Percentiles rank a stretch among this genome's conserved stretches.
phyloP scores from a whole-genome alignment of 1,140 invertebrate species.

The Bombus sibiricus region DNA sequence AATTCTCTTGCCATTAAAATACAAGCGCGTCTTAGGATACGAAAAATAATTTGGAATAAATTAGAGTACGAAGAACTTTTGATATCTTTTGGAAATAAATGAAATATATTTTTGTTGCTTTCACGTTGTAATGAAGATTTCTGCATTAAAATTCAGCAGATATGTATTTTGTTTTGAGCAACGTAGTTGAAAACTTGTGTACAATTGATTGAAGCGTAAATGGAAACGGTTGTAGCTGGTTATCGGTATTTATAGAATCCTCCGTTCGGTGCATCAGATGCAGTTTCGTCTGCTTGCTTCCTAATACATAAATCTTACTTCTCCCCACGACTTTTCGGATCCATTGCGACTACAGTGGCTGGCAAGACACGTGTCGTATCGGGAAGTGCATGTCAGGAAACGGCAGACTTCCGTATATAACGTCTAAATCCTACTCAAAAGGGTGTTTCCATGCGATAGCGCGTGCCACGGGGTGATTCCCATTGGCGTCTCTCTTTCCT shows the following conservation, averaged over 20 bases:
- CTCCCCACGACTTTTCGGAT: constrained; percentile 29
- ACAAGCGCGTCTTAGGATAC: no score
- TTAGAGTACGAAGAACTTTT: no score
- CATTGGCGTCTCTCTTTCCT: constrained; percentile 47
- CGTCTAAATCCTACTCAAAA: constrained; percentile 61
- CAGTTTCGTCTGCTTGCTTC: constrained; percentile 37
- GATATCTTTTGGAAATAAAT: no score
- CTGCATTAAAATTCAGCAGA: not conserved
- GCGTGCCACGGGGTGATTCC: constrained; percentile 66
- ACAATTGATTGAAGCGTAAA: not conserved
- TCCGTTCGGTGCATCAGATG: constrained; percentile 18
- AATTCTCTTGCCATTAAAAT: no score
- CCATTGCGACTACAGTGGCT: constrained; percentile 61
- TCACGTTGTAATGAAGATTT: no score
- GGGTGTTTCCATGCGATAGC: constrained; percentile 56
- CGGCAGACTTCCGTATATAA: constrained; percentile 57
- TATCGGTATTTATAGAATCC: constrained; percentile 23
- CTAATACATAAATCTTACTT: not conserved
- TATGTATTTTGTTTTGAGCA: not conserved
- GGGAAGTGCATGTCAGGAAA: constrained; percentile 58
- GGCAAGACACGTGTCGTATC: constrained; percentile 69
- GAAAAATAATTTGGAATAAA: no score
- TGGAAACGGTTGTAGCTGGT: not conserved
- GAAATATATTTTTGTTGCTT: no score
- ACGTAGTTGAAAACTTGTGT: not conserved